Base-by-base conservation (phyloP, 35 echinoderm and acorn worm genomes). In the Ophiothrix spiculata region DNA sequence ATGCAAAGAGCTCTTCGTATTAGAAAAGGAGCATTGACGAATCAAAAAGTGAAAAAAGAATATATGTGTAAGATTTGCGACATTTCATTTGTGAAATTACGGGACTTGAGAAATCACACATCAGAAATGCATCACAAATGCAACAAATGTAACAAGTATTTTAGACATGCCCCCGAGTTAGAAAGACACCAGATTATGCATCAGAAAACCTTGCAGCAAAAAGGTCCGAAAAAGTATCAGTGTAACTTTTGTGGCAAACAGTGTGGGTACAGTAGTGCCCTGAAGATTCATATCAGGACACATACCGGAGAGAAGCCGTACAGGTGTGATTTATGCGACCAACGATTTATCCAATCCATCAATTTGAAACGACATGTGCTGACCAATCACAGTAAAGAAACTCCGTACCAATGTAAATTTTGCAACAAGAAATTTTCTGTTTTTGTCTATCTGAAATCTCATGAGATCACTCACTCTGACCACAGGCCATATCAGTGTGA, bases 401-500 rank as follows among this genome's bases (percentile, higher is more conserved):
- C 91, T 17, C 94, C 94, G 1, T 92, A 97, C 45, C 81, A 84
- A 38, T 97, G 94, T 37, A 97, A 92, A 79, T 64, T 89, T 21
- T 97, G 94, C 56, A 80, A 87, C 32, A 97, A 97, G 42, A 84
- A 89, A 46, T 97, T 97, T 63, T 85, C 86, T 31, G 94, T 97
- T 13, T 88, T 89, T 14, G 90, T 97, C n/a, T 97, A 97, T 56
- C 87, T 97, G 4, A 97, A 97, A 39, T 92, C 90, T 54, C 94
- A 92, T 42, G 94, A 97, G 83, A 85, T 97, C 49, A 92, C 87
- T 1, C 94, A 97, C 84, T 92, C 90, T 78, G 76, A 81, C 32
- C 90, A 97, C 33, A 76, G 94, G 21, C 94, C 94, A 16, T 97
- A 89, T 83, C 94, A 97, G 64, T 97, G 94, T 79, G 94, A 97